Evolutionary conservation across 1,140 invertebrate species (phyloP).

Genomic region (Conopomorpha cramerella): DNA sequence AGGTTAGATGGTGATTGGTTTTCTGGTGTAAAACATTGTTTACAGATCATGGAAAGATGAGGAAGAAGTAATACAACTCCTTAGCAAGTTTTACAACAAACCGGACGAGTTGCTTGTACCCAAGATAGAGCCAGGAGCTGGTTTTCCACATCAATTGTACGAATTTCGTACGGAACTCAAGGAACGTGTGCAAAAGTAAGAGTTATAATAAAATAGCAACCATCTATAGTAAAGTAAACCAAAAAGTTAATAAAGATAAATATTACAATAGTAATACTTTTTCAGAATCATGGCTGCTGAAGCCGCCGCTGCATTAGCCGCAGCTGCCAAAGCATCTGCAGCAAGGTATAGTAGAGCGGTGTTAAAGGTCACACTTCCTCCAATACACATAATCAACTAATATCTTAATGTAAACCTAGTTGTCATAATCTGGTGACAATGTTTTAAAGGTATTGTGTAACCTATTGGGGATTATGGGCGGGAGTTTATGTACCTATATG

Average conservation of each 20-base stretch:
- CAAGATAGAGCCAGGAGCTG: conserved; percentile 25
- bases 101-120: conserved; percentile 42
- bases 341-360: not conserved
- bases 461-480: no score
- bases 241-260: not conserved
- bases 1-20: no score
- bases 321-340: not conserved
- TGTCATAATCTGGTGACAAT: no score
- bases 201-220: not conserved
- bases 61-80: conserved; percentile 34
- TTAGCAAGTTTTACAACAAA: conserved; percentile 42
- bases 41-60: conserved; percentile 42
- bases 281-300: not conserved
- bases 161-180: conserved; percentile 26
- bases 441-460: no score
- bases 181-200: conserved; percentile 12
- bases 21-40: no score
- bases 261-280: not conserved
- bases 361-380: not conserved
- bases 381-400: not conserved
- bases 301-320: not conserved
- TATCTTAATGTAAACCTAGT: no score
- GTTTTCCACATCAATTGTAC: conserved; percentile 24
- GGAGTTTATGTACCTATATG: no score
- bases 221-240: not conserved